A percentile compares a stretch with the other conserved stretches of the same genome.
Conservation (phyloP, 2,888 invertebrate species). For the Eledone cirrhosa region DNA sequence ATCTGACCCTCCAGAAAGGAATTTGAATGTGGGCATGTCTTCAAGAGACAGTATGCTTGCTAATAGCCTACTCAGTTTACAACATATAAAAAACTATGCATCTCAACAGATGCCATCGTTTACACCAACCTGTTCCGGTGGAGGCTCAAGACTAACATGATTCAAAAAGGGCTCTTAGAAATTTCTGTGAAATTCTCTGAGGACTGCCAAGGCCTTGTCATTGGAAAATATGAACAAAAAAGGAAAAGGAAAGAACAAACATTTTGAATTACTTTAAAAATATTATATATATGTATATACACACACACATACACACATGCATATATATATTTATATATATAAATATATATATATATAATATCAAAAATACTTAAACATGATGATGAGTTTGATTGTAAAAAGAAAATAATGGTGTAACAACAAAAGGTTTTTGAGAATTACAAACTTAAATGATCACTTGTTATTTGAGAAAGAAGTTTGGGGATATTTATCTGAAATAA, state of each 20-base stretch:
- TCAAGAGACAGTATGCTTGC: slow-evolving; percentile 54
- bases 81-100: slow-evolving; percentile 89
- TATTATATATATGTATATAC: too few species aligned
- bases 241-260: too few species aligned
- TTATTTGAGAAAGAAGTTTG: slow-evolving; percentile 17
- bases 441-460: neutral
- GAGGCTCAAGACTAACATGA: slow-evolving; percentile 54
- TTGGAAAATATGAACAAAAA: too few species aligned
- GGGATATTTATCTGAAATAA: slow-evolving; percentile 1
- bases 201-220: slow-evolving; percentile 23
- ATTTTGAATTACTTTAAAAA: too few species aligned
- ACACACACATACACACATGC: too few species aligned
- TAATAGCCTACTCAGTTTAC: slow-evolving; percentile 73
- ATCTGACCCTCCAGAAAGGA: slow-evolving; percentile 63
- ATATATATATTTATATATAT: too few species aligned
- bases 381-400: slow-evolving; percentile 25
- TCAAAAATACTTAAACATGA: slow-evolving; percentile 18
- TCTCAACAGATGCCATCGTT: slow-evolving; percentile 61
- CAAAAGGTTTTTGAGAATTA: slow-evolving; percentile 8
- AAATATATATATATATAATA: too few species aligned
- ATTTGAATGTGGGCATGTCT: slow-evolving; percentile 55
- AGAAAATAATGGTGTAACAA: neutral
- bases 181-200: slow-evolving; percentile 24
- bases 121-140: slow-evolving; percentile 52
- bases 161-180: slow-evolving; percentile 20